phyloP scores from a whole-genome alignment of 2,888 invertebrate species.

The Drosophila paranaensis region DNA sequence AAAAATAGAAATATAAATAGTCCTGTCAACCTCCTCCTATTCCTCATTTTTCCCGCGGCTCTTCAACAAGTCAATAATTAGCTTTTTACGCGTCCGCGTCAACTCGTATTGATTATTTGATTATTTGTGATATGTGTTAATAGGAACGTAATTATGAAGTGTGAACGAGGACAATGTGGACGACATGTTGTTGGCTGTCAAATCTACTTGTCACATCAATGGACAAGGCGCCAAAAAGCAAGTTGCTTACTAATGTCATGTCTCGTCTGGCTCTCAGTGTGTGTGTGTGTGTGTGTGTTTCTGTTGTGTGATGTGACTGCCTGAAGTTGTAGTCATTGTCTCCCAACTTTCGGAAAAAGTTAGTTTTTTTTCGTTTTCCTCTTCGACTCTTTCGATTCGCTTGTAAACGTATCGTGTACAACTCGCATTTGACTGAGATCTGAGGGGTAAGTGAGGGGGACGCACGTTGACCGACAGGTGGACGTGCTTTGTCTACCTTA shows the following conservation, averaged over 20 bases:
- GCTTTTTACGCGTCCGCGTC: neutral
- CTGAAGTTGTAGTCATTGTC: constrained; percentile 47
- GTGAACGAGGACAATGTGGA: constrained; percentile 35
- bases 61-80: neutral
- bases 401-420: constrained; percentile 19
- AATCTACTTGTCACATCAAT: constrained; percentile 42
- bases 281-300: constrained; percentile 18
- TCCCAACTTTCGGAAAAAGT: constrained; percentile 28
- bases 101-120: constrained; percentile 31
- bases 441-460: constrained; percentile 5
- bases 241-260: constrained; percentile 30
- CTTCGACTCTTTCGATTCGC: constrained; percentile 4
- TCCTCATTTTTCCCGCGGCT: too few relatives aligned
- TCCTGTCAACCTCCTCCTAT: neutral
- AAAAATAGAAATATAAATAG: neutral
- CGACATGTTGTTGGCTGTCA: constrained; percentile 55
- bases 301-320: constrained; percentile 30
- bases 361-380: constrained; percentile 7
- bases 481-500: constrained; percentile 53
- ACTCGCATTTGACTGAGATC: neutral
- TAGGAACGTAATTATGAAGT: constrained; percentile 54
- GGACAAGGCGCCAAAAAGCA: constrained; percentile 43
- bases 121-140: constrained; percentile 27
- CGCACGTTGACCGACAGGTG: constrained; percentile 49
- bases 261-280: constrained; percentile 1